phyloP scores from a whole-genome alignment of 2,113 vertebrate genomes.

The Haemorhous mexicanus region DNA sequence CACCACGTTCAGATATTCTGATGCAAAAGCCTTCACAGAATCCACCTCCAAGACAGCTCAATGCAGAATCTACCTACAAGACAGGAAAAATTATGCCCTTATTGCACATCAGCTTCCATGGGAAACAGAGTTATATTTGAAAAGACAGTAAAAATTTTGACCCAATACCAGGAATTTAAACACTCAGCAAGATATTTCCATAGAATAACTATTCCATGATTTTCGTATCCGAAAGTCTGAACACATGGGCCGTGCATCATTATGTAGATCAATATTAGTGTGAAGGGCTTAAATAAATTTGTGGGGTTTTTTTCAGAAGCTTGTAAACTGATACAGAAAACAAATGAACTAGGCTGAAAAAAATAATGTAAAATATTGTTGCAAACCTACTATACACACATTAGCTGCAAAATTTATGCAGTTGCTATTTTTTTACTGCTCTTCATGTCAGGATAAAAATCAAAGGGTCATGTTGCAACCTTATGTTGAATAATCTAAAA shows the following conservation, averaged over 20 bases:
- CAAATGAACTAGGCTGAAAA: background rate
- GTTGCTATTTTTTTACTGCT: background rate
- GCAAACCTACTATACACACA: background rate
- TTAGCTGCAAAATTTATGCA: background rate
- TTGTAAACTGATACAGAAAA: background rate
- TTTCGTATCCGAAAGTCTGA: background rate
- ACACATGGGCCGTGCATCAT: background rate
- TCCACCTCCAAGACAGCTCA: background rate
- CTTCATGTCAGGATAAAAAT: background rate
- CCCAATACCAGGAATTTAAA: fast-evolving
- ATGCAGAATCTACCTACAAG: background rate
- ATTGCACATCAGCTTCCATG: background rate
- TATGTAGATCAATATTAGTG: background rate
- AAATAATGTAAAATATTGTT: background rate
- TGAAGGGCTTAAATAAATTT: background rate
- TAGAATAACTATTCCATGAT: background rate
- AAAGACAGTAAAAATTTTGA: background rate
- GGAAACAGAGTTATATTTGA: background rate
- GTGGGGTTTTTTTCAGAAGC: fast-evolving
- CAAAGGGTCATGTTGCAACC: fast-evolving
- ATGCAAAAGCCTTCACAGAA: background rate
- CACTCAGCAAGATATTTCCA: background rate
- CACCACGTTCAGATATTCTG: background rate
- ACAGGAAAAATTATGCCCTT: background rate
- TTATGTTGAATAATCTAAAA: background rate